A percentile compares a stretch with the other conserved stretches of the same genome.
These are phyloP conservation scores for Fringilla coelebs DNA, from an alignment of 2,797 vertebrate species.

Conservation along the genomic window DNA sequence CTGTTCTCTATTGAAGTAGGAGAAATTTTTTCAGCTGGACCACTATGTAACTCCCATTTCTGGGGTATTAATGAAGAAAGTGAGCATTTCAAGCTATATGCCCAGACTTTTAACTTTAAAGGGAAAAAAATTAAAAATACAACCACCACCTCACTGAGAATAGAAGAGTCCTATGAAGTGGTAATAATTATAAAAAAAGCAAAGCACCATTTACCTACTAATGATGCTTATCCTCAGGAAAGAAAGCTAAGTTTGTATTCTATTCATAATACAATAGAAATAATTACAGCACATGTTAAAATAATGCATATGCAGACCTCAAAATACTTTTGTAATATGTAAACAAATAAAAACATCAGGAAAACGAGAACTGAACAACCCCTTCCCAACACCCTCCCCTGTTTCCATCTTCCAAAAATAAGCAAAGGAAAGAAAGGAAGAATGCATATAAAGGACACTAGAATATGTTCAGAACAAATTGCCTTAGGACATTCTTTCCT, in stretches of 20 bases:
- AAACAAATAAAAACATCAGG: neutral
- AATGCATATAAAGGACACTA: neutral
- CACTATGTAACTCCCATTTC: neutral
- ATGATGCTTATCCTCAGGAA: neutral
- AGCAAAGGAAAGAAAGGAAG: neutral
- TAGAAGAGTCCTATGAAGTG: neutral
- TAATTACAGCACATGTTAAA: neutral
- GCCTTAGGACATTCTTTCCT: neutral
- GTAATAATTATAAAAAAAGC: neutral
- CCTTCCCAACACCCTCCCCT: neutral
- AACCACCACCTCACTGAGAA: neutral
- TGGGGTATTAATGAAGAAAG: neutral
- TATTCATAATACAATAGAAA: neutral
- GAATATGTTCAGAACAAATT: neutral
- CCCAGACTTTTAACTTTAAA: neutral
- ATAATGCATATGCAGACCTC: neutral
- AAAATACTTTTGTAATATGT: neutral
- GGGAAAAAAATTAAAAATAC: neutral
- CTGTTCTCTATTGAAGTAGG: neutral
- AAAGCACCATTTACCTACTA: slow-evolving; percentile 16
- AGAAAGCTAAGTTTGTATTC: neutral
- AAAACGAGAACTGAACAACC: neutral
- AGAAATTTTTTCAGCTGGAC: neutral
- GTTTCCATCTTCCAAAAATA: neutral
- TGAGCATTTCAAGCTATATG: neutral